Evolutionary conservation across 2,113 vertebrate species (phyloP), one percentile per base, ranked within the genome.

Genomic region (Mystacornis crossleyi): DNA sequence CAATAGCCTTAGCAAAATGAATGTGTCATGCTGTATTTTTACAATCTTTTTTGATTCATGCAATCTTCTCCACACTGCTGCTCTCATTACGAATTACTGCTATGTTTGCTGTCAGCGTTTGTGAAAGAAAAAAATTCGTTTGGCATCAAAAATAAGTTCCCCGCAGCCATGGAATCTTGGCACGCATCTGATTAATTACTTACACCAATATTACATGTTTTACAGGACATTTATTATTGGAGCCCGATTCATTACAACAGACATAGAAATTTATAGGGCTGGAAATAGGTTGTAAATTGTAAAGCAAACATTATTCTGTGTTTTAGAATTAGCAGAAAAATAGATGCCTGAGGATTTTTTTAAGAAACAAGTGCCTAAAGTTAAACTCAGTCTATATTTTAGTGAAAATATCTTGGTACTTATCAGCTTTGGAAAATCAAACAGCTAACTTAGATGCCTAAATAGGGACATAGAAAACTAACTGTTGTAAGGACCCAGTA

Each of bases 221-320:
- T 95, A 97, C 70, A 79, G 40, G 64, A 91, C 84, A 43, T 94
- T 97, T 97, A 77, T 90, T 95, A 92, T 25, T 67, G 36, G 47
- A 61, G 61, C 24, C 65, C 6, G 8, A 50, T 91, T 97, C 89
- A 88, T 92, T 93, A 74, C 42, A 89, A 36, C 51, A 92, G 42
- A 54, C 71, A 55, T 33, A 83, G 53, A 88, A 50, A 87, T 96
- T 96, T 91, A 70, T 18, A 17, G 75, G 34, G 66, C 88, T 95
- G 93, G 24, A 80, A 78, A 87, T 54, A 86, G 28, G 14, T 17
- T 91, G 48, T 90, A 90, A 96, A 73, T 84, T 74, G 80, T 42
- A 64, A 42, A 67, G 67, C 55, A 73, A 81, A 83, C 36, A 62
- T 96, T 72, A 86, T 38, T 86, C 61, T 82, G 50, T 86, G 64